Evolutionary conservation across 2,113 vertebrate genomes (phyloP), one percentile per base, ranked within the genome.

Genomic region (Crotalus viridis): DNA sequence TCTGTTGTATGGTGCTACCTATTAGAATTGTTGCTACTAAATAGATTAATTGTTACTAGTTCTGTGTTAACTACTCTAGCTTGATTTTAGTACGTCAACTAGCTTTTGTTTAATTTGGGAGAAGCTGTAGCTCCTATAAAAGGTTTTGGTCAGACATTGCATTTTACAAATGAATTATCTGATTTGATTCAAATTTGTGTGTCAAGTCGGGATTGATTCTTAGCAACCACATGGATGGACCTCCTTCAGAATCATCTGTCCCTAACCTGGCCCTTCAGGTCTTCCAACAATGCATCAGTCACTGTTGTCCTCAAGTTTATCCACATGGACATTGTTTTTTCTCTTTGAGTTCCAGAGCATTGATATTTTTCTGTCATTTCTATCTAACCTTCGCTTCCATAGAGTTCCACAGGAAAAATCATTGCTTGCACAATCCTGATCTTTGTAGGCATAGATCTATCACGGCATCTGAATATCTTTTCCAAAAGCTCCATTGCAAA

Each of bases 21-120:
- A 93, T 81, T 94, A 87, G 69, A 87, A 26, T 89, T 88, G 56
- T 89, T 74, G 93, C 13, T 92, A 90, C 19, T 57, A 93, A 90
- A 39, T n/a, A 61, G 95, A 89, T 81, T 33, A 88, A 92, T 88
- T 61, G 22, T 48, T 19, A 85, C 57, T 46, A 12, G 33, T 74
- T 90, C 3, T 69, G 10, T 22, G 1, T 69, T 52, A 39, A 5
- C 52, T 59, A 54, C 3, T 28, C 2, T 52, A 51, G 21, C 22
- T 69, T 69, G 24, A 8, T 87, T 87, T 94, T 94, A 51, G 92
- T 92, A 90, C n/a, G 2, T 19, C 39, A 39, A 26, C 19, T n/a
- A 33, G 6, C 28, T 48, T 85, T 86, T 24, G 3, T 33, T 21
- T 28, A 21, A 86, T 43, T 48, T 57, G 39, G 91, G 19, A 39